Base-by-base conservation (phyloP, 1,140 invertebrate genomes). In the Odontomachus brunneus region DNA sequence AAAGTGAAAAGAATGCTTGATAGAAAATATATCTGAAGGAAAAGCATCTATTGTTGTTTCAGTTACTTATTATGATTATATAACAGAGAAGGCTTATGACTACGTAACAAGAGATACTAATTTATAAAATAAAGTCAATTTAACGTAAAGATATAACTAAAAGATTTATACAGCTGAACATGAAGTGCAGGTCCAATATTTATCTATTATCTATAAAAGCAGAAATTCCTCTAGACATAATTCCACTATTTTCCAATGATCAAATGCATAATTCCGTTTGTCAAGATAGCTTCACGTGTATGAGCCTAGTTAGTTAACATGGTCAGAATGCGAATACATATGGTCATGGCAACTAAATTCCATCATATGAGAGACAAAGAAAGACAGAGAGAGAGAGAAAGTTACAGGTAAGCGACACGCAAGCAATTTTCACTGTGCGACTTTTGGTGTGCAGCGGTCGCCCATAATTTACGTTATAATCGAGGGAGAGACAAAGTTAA, bases 291-390 rank as follows among this genome's bases (percentile, higher is more conserved):
- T 3, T 11, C 17, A 44, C 1, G 38, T 3, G 19, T 3, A 29
- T n/a, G 2, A 17, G 14, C 0, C 12, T 3, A 5, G 14, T 19
- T 2, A 29, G 1, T 5, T 7, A 11, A 44, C 3, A 14, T 33
- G 48, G 60, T 38, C 14, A 29, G 57, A 12, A 51, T 19, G 53
- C 5, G 19, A 11, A 11, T 33, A n/a, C 84, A 86, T 86, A 87
- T 83, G 84, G 59, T 87, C 24, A 15, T 5, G 7, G 11, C 29
- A 82, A 63, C 59, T n/a, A 55, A 60, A 63, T 67, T 82, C 38
- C 12, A 14, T 7, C 19, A 12, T 11, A 71, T 72, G 72, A 51
- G 29, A 17, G 26, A 57, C 15, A n/a, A 22, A 22, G 24, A 51
- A 7, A 11, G 38, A 11, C 4, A 44, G 38, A 44, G 38, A 44